Evolutionary conservation across 2,797 vertebrate species (phyloP), one percentile per base, ranked within the genome.

Genomic region (Sebastes trivittatus): DNA sequence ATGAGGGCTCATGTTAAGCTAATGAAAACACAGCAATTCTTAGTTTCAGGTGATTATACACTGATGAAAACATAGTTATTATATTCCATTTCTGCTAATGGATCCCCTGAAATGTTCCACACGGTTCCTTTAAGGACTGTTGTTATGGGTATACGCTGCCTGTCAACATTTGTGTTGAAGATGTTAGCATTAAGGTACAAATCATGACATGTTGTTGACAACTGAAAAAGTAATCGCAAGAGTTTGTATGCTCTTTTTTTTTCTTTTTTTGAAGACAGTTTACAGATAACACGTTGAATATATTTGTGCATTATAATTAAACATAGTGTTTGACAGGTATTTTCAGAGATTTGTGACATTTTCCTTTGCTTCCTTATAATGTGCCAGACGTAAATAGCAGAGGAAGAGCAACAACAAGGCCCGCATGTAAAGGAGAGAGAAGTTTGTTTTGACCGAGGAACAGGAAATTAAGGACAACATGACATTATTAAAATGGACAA

Each of bases 401-500:
- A 66, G 38, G 38, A 38, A 29, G 20, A 58, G 30, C 5, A 66
- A 52, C n/a, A 65, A 62, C 4, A 32, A 59, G 20, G 36, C 30
- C 49, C 4, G 2, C 32, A 36, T n/a, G 42, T 18, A 29, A 78
- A 52, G 11, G n/a, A 46, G 5, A 71, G 9, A 10, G 20, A n/a
- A 3, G 30, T 20, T 61, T 80, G 63, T 69, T 64, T 27, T 64
- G 54, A 69, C 30, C 0, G 14, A 66, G 46, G 7, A 72, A 54
- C 54, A 36, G 27, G 32, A 81, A 75, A 23, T 22, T 32, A 77
- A 72, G 70, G 38, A 77, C 69, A 84, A 81, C 52, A 54, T 61
- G 67, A 72, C 58, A 62, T 77, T 63, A 27, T 82, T 71, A 72
- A 82, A 72, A 60, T 64, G 29, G 27, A 66, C 71, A 58, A 73